Base-by-base conservation (phyloP, 1,140 invertebrate species). In the Dreissena rostriformis region DNA sequence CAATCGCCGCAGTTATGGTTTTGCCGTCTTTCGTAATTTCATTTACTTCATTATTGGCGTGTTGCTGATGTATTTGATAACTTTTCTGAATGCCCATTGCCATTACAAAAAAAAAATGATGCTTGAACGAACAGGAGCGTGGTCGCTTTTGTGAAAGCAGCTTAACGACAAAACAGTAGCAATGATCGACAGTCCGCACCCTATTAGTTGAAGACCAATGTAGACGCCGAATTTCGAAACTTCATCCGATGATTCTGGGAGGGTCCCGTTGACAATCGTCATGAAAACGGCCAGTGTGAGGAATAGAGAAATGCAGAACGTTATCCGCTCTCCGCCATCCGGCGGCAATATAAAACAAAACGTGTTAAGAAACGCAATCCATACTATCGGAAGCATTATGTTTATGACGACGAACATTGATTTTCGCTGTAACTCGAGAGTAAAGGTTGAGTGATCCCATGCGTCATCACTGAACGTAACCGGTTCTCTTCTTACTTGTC, bases 151-250 rank as follows among this genome's bases (percentile, higher is more conserved):
- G n/a, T n/a, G n/a, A n/a, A 87, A 68, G 49, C 76, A 22, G 61
- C 39, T 49, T 26, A 85, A 65, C 19, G 82, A 75, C 12, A 81
- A n/a, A 70, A 73, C 26, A 1, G 80, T 77, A 26, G 85, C 10
- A n/a, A 78, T 17, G 39, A 78, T 74, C 8, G 76, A 76, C 49
- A 82, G 22, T 1, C 63, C 74, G 52, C 84, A 77, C n/a, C 77
- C 66, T 26, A 84, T 19, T 15, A 84, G 66, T 19, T 82, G 86
- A 1, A 83, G 52, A 12, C 68, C 67, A 10, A 87, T 74, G 51
- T 72, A 86, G 72, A 88, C 91, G 94, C 94, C 94, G 52, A 95
- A 93, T 51, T 83, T 51, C 22, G 83, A 81, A 15, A 87, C 52
- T 53, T 84, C 73, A 49, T 86, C 76, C 12, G 85, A 89, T n/a